Conservation (phyloP, 2,113 vertebrate genomes). For the Sinocyclocheilus rhinocerous region DNA sequence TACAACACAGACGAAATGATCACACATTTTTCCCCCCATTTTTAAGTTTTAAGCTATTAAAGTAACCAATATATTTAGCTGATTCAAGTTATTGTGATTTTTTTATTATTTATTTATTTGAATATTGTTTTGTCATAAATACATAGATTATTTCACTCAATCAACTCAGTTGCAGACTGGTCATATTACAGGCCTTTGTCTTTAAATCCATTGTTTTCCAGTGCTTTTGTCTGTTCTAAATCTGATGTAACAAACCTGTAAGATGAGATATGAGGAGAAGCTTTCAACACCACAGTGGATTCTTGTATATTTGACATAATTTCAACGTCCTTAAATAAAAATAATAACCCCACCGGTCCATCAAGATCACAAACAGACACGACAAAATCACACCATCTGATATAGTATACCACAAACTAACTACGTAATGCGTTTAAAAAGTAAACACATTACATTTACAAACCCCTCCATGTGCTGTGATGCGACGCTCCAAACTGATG, state of each 20-base stretch:
- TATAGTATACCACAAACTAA: background rate
- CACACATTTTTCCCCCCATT: background rate
- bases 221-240: constrained; percentile 11
- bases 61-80: too few relatives aligned
- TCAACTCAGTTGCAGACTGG: background rate
- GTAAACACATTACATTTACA: background rate
- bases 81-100: too few relatives aligned
- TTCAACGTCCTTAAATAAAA: background rate
- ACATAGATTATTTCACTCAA: too few relatives aligned
- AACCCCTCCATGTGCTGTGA: background rate
- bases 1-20: background rate
- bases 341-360: background rate
- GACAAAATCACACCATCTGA: background rate
- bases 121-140: too few relatives aligned
- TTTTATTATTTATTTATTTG: too few relatives aligned
- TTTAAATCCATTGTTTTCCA: constrained; percentile 1
- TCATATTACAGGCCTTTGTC: background rate
- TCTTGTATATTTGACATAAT: background rate
- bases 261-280: background rate
- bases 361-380: background rate
- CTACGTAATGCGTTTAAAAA: background rate
- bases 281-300: background rate
- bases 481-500: constrained; percentile 61
- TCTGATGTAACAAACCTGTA: constrained; percentile 26
- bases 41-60: too few relatives aligned